Evolutionary conservation across 2,888 invertebrate genomes (phyloP).

Genomic region (Hirtodrosophila trivittata): DNA sequence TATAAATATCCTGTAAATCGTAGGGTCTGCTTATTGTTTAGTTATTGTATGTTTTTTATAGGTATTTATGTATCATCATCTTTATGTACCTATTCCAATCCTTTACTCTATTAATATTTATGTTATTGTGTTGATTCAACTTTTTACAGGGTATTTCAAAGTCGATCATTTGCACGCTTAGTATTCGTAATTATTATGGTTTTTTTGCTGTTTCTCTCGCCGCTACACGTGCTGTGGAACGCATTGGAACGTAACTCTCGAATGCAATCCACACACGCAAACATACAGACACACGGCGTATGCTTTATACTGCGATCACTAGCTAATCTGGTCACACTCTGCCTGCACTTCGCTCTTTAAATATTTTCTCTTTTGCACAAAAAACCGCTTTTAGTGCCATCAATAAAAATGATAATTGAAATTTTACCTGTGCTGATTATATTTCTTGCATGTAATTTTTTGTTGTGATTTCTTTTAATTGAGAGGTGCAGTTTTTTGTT

Average conservation of each 20-base stretch:
- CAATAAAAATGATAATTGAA: constrained; percentile 68
- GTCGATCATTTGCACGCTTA: not conserved
- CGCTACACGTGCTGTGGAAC: constrained; percentile 66
- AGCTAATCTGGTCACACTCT: constrained; percentile 34
- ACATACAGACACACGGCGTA: constrained; percentile 4
- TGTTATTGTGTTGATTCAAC: not conserved
- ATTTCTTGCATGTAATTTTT: constrained; percentile 11
- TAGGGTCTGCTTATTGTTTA: too few species aligned
- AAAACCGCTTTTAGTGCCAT: constrained; percentile 44
- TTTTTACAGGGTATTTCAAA: constrained; percentile 18
- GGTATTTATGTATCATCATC: too few species aligned
- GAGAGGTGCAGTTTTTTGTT: constrained; percentile 17
- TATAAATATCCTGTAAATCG: too few species aligned
- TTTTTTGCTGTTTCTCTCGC: constrained; percentile 14
- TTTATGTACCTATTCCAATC: too few species aligned
- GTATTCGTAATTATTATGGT: not conserved
- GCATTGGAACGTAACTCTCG: constrained; percentile 18
- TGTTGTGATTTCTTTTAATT: constrained; percentile 26
- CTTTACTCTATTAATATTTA: too few species aligned
- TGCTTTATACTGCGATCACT: constrained; percentile 16
- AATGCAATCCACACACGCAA: constrained; percentile 32
- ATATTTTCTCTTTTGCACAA: constrained; percentile 25
- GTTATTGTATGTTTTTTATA: too few species aligned
- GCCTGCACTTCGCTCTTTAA: constrained; percentile 4
- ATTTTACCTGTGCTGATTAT: constrained; percentile 51